A percentile compares a stretch with the other conserved stretches of the same genome.
Conservation (phyloP, 2,797 vertebrate genomes). For the Enteromius thamalakanensis region DNA sequence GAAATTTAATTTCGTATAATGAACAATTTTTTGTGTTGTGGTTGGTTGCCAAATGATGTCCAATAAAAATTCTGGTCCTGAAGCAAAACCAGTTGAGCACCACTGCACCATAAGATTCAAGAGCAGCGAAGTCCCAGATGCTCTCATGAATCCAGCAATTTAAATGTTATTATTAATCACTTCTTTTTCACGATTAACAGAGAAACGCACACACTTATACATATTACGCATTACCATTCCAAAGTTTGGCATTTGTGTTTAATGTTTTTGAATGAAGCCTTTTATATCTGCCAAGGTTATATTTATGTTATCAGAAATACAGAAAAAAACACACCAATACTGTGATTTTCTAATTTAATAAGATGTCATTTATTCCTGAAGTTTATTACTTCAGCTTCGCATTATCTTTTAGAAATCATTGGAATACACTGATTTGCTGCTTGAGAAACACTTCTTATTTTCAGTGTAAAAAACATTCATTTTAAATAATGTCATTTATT, state of each 20-base stretch:
- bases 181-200: background rate
- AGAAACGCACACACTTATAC: background rate
- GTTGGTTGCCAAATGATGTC: constrained; percentile 20
- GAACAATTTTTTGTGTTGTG: constrained; percentile 31
- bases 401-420: background rate
- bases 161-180: background rate
- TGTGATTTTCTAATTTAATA: background rate
- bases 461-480: background rate
- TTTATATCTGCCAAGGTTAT: background rate
- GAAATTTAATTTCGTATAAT: constrained; percentile 27
- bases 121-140: background rate
- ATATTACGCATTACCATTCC: background rate
- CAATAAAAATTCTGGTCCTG: constrained; percentile 34
- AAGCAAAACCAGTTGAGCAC: constrained; percentile 15
- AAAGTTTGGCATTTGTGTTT: background rate
- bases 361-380: background rate
- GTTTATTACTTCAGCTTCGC: background rate
- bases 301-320: background rate
- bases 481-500: too few relatives aligned
- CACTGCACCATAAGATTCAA: constrained; percentile 13
- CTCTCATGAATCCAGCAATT: background rate
- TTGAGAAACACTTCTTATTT: background rate
- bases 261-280: background rate
- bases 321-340: background rate
- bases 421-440: background rate